phyloP scores from a whole-genome alignment of 2,888 invertebrate species.

The Tenthredo amoena region DNA sequence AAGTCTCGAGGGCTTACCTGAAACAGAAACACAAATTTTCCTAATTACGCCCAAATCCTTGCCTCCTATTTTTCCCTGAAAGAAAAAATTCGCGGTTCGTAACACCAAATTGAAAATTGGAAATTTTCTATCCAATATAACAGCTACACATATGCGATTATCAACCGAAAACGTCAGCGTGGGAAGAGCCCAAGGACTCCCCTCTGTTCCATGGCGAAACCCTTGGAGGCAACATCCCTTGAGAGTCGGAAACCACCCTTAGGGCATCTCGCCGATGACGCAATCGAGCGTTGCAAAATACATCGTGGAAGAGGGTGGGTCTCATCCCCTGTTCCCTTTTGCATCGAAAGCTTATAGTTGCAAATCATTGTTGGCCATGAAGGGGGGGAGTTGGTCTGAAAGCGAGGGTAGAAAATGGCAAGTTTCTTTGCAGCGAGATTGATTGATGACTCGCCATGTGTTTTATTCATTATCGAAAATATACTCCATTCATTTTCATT shows the following conservation, averaged over 20 bases:
- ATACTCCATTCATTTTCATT: background rate
- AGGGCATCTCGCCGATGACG: background rate
- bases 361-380: background rate
- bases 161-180: background rate
- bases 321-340: background rate
- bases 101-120: background rate
- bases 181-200: background rate
- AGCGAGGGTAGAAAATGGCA: slow-evolving; percentile 32
- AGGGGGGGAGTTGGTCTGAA: background rate
- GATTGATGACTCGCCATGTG: slow-evolving; percentile 27
- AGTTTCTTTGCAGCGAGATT: background rate
- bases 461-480: background rate
- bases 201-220: background rate
- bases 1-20: background rate
- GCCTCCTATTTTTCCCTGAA: background rate
- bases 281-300: background rate
- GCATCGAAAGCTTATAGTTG: slow-evolving; percentile 24
- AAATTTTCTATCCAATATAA: background rate
- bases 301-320: background rate
- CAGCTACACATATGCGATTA: background rate
- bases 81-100: background rate
- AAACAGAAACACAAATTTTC: background rate
- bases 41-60: background rate
- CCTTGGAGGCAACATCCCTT: background rate
- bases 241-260: background rate